phyloP scores from a whole-genome alignment of 2,797 vertebrate species.

The Pogonophryne albipinna region DNA sequence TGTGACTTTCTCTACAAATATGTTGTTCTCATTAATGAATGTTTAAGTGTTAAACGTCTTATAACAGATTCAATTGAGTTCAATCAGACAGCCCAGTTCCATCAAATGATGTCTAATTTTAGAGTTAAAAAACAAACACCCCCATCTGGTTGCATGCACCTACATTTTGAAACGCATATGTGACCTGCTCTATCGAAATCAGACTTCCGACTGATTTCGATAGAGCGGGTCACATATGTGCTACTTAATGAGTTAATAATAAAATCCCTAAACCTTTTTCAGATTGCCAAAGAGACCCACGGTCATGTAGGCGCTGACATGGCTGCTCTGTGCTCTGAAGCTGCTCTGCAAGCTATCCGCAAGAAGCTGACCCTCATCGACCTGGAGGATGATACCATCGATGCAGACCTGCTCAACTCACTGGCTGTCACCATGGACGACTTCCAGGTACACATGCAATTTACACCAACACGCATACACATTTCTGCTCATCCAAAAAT shows the following conservation, averaged over 20 bases:
- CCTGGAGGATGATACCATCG: constrained; percentile 94
- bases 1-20: neutral
- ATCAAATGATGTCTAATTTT: no score
- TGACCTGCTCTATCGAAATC: no score
- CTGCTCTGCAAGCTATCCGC: constrained; percentile 94
- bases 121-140: neutral
- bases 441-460: constrained; percentile 86
- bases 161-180: neutral
- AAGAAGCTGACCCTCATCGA: constrained; percentile 98
- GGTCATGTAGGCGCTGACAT: constrained; percentile 95
- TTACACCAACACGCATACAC: neutral
- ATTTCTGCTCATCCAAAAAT: neutral
- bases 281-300: constrained; percentile 95
- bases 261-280: neutral
- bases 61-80: neutral
- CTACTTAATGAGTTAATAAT: neutral
- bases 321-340: constrained; percentile 95
- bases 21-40: neutral
- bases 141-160: neutral
- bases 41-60: neutral
- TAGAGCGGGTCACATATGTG: no score
- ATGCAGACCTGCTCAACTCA: constrained; percentile 96
- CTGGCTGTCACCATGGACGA: constrained; percentile 98
- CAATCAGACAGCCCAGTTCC: neutral
- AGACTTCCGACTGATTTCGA: no score